Evolutionary conservation across 2,797 vertebrate species (phyloP).

Genomic region (Champsocephalus gunnari): DNA sequence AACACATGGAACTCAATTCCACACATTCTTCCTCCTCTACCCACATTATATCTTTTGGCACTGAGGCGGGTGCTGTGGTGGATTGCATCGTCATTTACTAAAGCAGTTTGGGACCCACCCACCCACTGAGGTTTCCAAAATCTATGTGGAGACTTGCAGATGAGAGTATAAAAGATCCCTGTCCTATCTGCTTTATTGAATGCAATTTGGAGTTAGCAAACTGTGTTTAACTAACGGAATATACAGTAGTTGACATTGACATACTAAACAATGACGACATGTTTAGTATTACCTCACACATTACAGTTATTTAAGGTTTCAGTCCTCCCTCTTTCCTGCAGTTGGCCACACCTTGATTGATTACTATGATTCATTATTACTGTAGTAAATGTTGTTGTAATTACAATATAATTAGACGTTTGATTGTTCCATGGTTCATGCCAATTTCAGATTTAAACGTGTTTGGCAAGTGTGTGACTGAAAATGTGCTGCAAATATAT

Average conservation of each 20-base stretch:
- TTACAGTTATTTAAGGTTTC: too few species aligned
- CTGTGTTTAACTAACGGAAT: not conserved
- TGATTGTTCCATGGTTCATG: too few species aligned
- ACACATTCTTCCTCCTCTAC: constrained; percentile 6
- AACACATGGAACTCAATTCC: constrained; percentile 17
- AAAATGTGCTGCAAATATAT: too few species aligned
- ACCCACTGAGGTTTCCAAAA: not conserved
- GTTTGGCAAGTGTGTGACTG: too few species aligned
- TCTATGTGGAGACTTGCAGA: not conserved
- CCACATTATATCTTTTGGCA: constrained; percentile 11
- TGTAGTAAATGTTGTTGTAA: too few species aligned
- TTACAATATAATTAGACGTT: too few species aligned
- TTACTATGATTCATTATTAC: too few species aligned
- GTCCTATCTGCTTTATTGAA: not conserved
- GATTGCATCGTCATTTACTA: not conserved
- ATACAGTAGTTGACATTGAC: not conserved
- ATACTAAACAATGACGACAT: too few species aligned
- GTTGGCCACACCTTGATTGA: too few species aligned
- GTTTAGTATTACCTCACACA: too few species aligned
- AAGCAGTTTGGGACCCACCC: not conserved
- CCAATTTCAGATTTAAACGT: too few species aligned
- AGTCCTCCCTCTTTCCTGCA: too few species aligned
- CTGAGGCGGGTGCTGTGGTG: constrained; percentile 3
- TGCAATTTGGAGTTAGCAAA: not conserved
- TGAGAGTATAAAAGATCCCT: not conserved